Evolutionary conservation across 2,888 invertebrate genomes (phyloP).

Genomic region (Zaprionus bogoriensis): DNA sequence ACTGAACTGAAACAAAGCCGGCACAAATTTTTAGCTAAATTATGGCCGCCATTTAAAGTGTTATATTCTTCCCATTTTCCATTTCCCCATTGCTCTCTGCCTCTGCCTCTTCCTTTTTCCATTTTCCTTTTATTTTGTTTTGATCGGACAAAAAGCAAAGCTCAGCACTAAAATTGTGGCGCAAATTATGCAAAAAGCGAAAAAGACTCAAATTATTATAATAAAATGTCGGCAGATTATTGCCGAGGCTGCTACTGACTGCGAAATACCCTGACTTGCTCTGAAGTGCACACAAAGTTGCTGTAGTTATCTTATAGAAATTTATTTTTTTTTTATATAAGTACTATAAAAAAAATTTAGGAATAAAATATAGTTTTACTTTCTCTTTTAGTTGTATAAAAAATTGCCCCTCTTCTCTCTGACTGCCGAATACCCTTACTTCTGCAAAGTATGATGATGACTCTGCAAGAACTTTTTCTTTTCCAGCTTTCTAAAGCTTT

Average conservation of each 20-base stretch:
- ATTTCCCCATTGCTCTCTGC: neutral
- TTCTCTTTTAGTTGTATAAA: too few species aligned
- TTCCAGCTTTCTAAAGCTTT: too few species aligned
- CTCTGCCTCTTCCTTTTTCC: neutral
- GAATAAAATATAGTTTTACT: too few species aligned
- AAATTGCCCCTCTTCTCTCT: too few species aligned
- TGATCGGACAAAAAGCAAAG: constrained; percentile 50
- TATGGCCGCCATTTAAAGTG: constrained; percentile 70
- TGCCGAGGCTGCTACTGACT: neutral
- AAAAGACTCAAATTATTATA: constrained; percentile 38
- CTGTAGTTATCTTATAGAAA: neutral
- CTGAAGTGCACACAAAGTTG: neutral
- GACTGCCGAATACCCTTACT: too few species aligned
- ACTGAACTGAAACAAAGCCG: constrained; percentile 18
- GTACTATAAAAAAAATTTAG: too few species aligned
- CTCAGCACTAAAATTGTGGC: constrained; percentile 68
- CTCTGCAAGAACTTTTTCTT: too few species aligned
- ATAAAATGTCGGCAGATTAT: constrained; percentile 17
- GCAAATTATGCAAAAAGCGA: constrained; percentile 57
- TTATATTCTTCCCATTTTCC: constrained; percentile 21
- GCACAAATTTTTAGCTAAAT: constrained; percentile 66
- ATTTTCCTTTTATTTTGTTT: constrained; percentile 2
- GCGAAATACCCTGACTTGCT: constrained; percentile 14
- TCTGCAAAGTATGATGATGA: too few species aligned
- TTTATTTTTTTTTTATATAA: neutral